These are phyloP conservation scores for Sicus ferrugineus DNA, from an alignment of 2,888 invertebrate genomes.

Conservation along the genomic window DNA sequence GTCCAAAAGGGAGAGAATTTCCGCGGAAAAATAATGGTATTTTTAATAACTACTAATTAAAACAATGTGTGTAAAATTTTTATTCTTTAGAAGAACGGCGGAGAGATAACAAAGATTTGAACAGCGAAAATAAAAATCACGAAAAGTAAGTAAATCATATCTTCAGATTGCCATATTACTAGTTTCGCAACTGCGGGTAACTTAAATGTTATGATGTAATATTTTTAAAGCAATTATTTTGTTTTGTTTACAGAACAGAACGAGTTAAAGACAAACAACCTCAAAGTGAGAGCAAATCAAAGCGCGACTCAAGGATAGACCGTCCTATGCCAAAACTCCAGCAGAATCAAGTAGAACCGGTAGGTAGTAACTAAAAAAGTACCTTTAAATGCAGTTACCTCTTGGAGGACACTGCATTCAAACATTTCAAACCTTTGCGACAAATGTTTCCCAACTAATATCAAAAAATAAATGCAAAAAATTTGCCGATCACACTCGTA, in stretches of 20 bases:
- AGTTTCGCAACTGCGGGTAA: no score
- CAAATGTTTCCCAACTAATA: no score
- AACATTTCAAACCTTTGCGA: no score
- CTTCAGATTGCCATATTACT: no score
- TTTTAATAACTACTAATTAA: neutral
- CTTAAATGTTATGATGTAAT: neutral
- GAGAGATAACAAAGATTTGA: slow-evolving; percentile 49
- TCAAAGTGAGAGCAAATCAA: slow-evolving; percentile 59
- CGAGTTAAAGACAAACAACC: slow-evolving; percentile 17
- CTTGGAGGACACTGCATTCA: no score
- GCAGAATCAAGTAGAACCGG: slow-evolving; percentile 75
- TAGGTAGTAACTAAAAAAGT: no score
- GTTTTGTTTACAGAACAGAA: slow-evolving; percentile 23
- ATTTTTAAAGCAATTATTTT: neutral
- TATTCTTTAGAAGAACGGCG: slow-evolving; percentile 49
- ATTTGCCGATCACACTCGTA: no score
- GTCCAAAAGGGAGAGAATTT: slow-evolving; percentile 39
- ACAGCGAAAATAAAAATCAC: slow-evolving; percentile 49
- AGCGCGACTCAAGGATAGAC: slow-evolving; percentile 57
- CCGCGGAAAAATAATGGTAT: slow-evolving; percentile 7
- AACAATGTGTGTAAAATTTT: neutral
- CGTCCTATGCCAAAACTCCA: slow-evolving; percentile 75
- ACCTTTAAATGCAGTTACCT: no score
- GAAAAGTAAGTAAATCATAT: slow-evolving; percentile 49
- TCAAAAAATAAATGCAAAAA: no score